Evolutionary conservation across 2,797 vertebrate species (phyloP).

Genomic region (Philypnodon macrostomus): DNA sequence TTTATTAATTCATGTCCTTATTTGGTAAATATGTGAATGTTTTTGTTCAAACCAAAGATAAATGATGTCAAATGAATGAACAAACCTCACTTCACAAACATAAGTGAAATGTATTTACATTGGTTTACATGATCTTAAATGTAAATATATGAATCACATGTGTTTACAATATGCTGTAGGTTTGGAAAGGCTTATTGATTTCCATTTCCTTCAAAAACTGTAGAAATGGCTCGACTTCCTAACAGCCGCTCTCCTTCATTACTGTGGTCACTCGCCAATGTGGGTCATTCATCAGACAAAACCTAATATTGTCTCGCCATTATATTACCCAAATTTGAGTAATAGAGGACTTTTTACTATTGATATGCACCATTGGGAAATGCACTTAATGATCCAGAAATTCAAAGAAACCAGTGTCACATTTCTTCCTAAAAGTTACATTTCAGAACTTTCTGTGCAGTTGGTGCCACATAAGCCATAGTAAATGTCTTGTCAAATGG

Average conservation of each 20-base stretch:
- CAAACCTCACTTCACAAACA: too few relatives aligned
- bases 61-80: too few relatives aligned
- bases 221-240: too few relatives aligned
- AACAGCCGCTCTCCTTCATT: conserved; percentile 55
- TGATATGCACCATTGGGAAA: conserved; percentile 46
- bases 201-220: too few relatives aligned
- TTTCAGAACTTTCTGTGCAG: conserved; percentile 49
- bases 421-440: conserved; percentile 42
- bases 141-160: too few relatives aligned
- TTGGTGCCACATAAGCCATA: conserved; percentile 38
- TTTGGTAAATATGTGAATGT: too few relatives aligned
- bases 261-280: conserved; percentile 38
- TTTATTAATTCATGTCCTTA: too few relatives aligned
- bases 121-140: too few relatives aligned
- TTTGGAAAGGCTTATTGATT: too few relatives aligned
- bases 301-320: conserved; percentile 54
- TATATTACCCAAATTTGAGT: conserved; percentile 65
- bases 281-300: conserved; percentile 61
- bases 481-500: conserved; percentile 63
- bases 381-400: conserved; percentile 57
- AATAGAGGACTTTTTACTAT: conserved; percentile 45
- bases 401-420: conserved; percentile 23
- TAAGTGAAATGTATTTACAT: too few relatives aligned
- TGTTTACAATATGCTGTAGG: too few relatives aligned
- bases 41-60: too few relatives aligned